These are phyloP conservation scores for Malurus leucopterus DNA, from an alignment of 2,797 vertebrate genomes.

Conservation along the genomic window DNA sequence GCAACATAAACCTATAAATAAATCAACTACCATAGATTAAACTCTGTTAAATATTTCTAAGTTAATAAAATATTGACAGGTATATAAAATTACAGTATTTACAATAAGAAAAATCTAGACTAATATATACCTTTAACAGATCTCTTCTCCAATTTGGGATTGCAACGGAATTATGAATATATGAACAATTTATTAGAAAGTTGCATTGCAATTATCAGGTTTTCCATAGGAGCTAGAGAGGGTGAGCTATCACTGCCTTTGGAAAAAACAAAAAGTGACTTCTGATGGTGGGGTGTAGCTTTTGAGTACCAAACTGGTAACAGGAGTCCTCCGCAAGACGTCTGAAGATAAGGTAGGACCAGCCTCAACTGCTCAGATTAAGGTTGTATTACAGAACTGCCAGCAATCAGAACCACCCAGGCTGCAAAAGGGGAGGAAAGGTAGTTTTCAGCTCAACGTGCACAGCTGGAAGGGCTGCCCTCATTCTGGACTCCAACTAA, in stretches of 20 bases:
- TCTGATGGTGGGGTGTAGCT: constrained; percentile 69
- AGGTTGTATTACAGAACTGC: constrained; percentile 67
- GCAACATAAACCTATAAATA: constrained; percentile 76
- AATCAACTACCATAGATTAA: constrained; percentile 75
- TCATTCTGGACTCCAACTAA: constrained; percentile 54
- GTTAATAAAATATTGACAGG: constrained; percentile 79
- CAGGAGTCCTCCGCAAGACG: constrained; percentile 68
- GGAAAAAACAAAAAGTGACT: constrained; percentile 63
- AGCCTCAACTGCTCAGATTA: constrained; percentile 73
- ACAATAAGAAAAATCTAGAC: constrained; percentile 78
- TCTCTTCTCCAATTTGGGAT: constrained; percentile 74
- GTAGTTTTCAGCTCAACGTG: constrained; percentile 70
- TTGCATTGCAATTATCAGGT: constrained; percentile 69
- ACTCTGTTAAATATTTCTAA: constrained; percentile 78
- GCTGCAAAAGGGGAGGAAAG: constrained; percentile 73
- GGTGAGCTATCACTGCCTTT: constrained; percentile 67
- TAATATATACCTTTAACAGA: constrained; percentile 78
- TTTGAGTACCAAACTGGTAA: constrained; percentile 72
- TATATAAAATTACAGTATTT: constrained; percentile 81
- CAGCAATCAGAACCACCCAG: constrained; percentile 72
- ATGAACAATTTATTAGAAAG: constrained; percentile 75
- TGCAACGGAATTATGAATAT: constrained; percentile 57
- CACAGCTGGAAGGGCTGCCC: constrained; percentile 62
- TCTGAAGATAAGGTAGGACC: constrained; percentile 58
- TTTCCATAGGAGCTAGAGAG: constrained; percentile 63